These are phyloP conservation scores for Apostichopus leukothele DNA, from an alignment of 53 echinoderm and acorn worm genomes.

Conservation along the genomic window DNA sequence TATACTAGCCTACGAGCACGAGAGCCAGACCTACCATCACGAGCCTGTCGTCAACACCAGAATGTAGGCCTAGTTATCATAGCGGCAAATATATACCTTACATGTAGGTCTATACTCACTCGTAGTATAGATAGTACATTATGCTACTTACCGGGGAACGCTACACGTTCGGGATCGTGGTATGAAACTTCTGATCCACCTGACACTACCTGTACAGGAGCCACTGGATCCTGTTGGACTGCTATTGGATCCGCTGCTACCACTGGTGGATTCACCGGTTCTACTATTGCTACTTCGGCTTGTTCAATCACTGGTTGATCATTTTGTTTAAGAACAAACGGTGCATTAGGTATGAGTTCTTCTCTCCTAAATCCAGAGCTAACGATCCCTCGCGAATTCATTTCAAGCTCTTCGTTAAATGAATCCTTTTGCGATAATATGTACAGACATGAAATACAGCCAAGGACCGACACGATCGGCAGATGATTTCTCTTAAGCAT, in stretches of 20 bases:
- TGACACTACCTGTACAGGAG: neutral
- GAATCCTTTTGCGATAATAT: conserved; percentile 31
- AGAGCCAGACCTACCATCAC: no score
- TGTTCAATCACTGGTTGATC: neutral
- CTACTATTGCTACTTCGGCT: neutral
- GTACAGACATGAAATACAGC: conserved; percentile 31
- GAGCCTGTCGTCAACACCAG: no score
- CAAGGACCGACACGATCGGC: conserved; percentile 21
- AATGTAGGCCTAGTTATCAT: no score
- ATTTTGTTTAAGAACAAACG: neutral
- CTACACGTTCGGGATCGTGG: conserved; percentile 25
- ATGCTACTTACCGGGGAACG: conserved; percentile 20
- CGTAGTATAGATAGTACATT: neutral
- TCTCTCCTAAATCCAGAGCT: neutral
- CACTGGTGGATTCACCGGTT: neutral
- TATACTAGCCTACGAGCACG: no score
- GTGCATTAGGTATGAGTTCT: neutral
- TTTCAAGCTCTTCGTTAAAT: neutral
- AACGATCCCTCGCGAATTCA: neutral
- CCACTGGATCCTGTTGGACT: neutral
- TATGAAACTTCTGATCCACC: conserved; percentile 4
- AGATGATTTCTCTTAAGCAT: conserved; percentile 33
- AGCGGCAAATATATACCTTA: no score
- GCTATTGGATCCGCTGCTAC: neutral
- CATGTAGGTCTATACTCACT: neutral